phyloP scores from a whole-genome alignment of 2,888 invertebrate species.

The Mechanitis messenoides region DNA sequence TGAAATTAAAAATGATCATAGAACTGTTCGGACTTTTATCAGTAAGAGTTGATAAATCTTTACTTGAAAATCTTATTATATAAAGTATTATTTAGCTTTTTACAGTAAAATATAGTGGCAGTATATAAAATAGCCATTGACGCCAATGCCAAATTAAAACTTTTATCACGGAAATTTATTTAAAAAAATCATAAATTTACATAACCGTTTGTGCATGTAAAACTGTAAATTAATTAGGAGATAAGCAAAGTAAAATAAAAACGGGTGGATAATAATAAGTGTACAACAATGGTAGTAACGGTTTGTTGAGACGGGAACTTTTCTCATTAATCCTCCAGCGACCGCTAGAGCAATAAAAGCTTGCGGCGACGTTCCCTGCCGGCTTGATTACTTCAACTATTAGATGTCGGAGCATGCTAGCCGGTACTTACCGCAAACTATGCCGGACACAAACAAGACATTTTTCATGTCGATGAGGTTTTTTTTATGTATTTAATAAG shows the following conservation, averaged over 20 bases:
- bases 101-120: too few relatives aligned
- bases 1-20: too few relatives aligned
- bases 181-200: too few relatives aligned
- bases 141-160: too few relatives aligned
- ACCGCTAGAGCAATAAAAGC: slow-evolving; percentile 21
- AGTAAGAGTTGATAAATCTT: too few relatives aligned
- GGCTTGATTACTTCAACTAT: slow-evolving; percentile 23
- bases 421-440: slow-evolving; percentile 3
- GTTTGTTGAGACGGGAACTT: slow-evolving; percentile 17
- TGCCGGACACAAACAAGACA: slow-evolving; percentile 3
- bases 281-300: slow-evolving; percentile 18
- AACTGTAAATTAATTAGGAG: neutral
- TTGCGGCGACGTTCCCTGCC: slow-evolving; percentile 15
- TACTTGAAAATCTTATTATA: too few relatives aligned
- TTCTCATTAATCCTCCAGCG: slow-evolving; percentile 23
- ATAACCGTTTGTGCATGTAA: too few relatives aligned
- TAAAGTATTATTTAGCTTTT: too few relatives aligned
- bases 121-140: too few relatives aligned
- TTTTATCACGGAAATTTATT: too few relatives aligned
- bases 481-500: too few relatives aligned
- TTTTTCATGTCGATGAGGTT: neutral
- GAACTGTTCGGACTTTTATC: too few relatives aligned
- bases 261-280: neutral
- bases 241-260: neutral
- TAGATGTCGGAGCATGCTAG: slow-evolving; percentile 17